Evolutionary conservation across 2,888 invertebrate genomes (phyloP), one percentile per base, ranked within the genome.

Genomic region (Nomada fucata): DNA sequence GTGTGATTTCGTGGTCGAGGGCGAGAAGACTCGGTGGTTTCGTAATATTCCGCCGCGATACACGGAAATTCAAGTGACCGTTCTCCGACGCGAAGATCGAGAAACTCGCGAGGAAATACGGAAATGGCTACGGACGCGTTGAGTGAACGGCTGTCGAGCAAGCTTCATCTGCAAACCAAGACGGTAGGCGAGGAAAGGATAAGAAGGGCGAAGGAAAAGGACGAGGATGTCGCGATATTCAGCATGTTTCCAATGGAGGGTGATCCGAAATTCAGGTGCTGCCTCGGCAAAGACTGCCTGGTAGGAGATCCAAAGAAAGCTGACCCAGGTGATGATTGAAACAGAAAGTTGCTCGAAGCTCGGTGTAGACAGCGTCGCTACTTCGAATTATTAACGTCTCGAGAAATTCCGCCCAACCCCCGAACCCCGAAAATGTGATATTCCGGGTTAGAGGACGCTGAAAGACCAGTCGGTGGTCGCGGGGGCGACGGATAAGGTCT

Each of bases 221-320:
- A 97, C 94, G 97, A 98, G 94, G 98, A 98, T 94, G 96, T 98
- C 82, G 98, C 98, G 72, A 96, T 98, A 89, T 94, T 98, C 89
- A 97, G 97, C 86, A 97, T 97, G 96, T 97, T 98, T 91, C 95
- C 97, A 82, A 96, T 97, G 63, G 96, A 96, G 90, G 96, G 96
- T 91, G 96, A 96, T 92, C 95, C 96, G 91, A 92, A 94, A 69
- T 98, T 98, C 94, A 95, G 96, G 93, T 98, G 98, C 94, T 95
- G 96, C 86, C 94, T 97, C 90, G 96, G 96, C 83, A 95, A 96
- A 88, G 96, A 96, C 89, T 98, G 98, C 93, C 94, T 96, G 63
- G 94, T 96, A 79, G 97, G 97, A 52, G 97, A 98, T 94, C 95
- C 96, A 52, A 96, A 95, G 92, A 96, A 96, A 94, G 96, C 97